These are phyloP conservation scores for Oophaga pumilio DNA, from an alignment of 2,113 vertebrate species.

Conservation along the genomic window DNA sequence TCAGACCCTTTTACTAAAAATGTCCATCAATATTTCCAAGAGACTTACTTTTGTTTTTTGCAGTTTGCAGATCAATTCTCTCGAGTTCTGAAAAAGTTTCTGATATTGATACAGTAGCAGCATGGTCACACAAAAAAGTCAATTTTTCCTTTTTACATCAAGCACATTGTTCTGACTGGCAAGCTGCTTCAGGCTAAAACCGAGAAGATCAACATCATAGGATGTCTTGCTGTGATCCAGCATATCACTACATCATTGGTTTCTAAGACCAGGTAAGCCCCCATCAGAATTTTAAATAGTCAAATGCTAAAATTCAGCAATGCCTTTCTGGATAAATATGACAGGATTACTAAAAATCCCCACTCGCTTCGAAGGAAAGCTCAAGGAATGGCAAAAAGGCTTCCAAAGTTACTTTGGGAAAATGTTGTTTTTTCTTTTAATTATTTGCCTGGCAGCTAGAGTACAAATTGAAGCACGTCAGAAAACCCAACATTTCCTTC, in stretches of 20 bases:
- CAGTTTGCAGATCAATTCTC: neutral
- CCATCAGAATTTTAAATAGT: neutral
- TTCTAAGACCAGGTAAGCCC: neutral
- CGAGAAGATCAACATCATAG: neutral
- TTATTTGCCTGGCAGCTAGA: too few relatives aligned
- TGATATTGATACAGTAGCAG: neutral
- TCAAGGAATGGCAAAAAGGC: neutral
- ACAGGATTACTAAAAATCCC: neutral
- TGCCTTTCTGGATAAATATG: neutral
- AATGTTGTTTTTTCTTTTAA: too few relatives aligned
- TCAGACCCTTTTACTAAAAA: neutral
- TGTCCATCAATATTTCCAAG: neutral
- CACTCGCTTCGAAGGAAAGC: neutral
- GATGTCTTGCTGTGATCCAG: neutral
- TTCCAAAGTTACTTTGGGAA: too few relatives aligned
- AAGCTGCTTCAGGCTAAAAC: slow-evolving; percentile 4
- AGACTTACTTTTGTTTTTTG: neutral
- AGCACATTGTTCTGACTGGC: neutral
- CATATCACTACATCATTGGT: neutral
- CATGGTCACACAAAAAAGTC: neutral
- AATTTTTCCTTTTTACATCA: neutral
- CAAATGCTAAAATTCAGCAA: neutral
- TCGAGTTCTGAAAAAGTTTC: neutral
- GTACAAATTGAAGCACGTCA: too few relatives aligned
- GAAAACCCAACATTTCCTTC: too few relatives aligned